Base-by-base conservation (phyloP, 2,888 invertebrate genomes). In the Polydrusus cervinus region DNA sequence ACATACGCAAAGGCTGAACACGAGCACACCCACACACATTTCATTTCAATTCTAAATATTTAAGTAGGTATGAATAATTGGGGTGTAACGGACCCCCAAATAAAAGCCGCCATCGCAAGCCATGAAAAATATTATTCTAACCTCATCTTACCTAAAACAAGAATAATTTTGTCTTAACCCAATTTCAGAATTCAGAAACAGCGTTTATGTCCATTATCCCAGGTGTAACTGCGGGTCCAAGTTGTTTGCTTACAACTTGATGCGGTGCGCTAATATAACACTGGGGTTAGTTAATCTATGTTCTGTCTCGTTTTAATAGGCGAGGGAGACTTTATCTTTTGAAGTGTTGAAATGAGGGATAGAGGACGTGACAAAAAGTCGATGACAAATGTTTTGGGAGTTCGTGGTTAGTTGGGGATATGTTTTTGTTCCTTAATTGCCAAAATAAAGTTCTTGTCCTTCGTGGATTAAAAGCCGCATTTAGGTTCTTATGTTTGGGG, bases 311-410 rank as follows among this genome's bases (percentile, higher is more conserved):
- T 47, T 47, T 64, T 45, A 34, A 64, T 64, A 47, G 47, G 13
- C 30, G 45, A 20, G 30, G 47, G 30, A 30, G 13, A 38, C 57
- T 34, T 57, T 57, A 57, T 57, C 47, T 61, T 61, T 70, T 70
- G 61, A 55, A 49, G 60, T 61, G 70, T 34, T 30, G 25, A 68
- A 68, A 57, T 68, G 47, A 68, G 68, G 57, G 57, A 68, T 45
- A 18, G 57, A 57, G 61, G 43, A 67, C 25, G 25, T 43, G 38
- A 43, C 68, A 68, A 68, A 68, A 68, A 68, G 49, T 57, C 25
- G 49, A 45, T 57, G 68, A 68, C 68, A 68, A 68, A 68, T 68
- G 68, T 34, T 68, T 45, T 30, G 20, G 16, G 16, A 68, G 57
- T 55, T 68, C 55, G 25, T 3, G 57, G 68, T 57, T 38, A 38